phyloP scores from a whole-genome alignment of 2,888 invertebrate species.

The Kryphioiulus occultus region DNA sequence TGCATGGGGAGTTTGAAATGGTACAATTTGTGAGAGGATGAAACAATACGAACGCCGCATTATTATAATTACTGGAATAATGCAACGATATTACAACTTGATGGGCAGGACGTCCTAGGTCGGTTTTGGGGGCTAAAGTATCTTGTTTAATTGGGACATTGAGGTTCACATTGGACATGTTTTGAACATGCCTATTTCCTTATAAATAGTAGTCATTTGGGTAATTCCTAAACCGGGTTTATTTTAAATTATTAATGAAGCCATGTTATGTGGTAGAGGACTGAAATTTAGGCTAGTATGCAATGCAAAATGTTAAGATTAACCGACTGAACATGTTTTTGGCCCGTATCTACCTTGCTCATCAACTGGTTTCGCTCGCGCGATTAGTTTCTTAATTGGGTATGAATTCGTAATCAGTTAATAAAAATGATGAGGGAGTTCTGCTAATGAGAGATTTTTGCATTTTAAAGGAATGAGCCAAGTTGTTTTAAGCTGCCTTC shows the following conservation, averaged over 20 bases:
- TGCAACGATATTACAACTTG: neutral
- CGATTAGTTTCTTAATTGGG: neutral
- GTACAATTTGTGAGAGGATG: constrained; percentile 6
- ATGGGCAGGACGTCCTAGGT: constrained; percentile 26
- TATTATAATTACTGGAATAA: constrained; percentile 39
- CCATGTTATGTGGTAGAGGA: too few relatives aligned
- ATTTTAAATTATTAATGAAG: too few relatives aligned
- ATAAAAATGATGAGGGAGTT: neutral
- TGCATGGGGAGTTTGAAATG: neutral
- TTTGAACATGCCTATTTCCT: neutral
- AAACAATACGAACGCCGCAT: neutral
- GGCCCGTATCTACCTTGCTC: neutral
- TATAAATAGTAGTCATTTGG: too few relatives aligned
- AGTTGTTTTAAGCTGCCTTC: neutral
- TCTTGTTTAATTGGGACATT: constrained; percentile 10
- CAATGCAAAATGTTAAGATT: neutral
- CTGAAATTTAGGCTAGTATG: neutral
- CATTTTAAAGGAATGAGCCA: neutral
- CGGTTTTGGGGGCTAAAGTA: neutral
- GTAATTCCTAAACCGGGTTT: too few relatives aligned
- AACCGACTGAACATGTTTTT: neutral
- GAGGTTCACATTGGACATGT: neutral
- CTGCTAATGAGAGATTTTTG: neutral
- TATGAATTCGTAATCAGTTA: neutral
- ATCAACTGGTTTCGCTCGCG: neutral